A percentile compares a stretch with the other conserved stretches of the same genome.
Conservation (phyloP, 2,888 invertebrate species). For the Calameuta idolon region DNA sequence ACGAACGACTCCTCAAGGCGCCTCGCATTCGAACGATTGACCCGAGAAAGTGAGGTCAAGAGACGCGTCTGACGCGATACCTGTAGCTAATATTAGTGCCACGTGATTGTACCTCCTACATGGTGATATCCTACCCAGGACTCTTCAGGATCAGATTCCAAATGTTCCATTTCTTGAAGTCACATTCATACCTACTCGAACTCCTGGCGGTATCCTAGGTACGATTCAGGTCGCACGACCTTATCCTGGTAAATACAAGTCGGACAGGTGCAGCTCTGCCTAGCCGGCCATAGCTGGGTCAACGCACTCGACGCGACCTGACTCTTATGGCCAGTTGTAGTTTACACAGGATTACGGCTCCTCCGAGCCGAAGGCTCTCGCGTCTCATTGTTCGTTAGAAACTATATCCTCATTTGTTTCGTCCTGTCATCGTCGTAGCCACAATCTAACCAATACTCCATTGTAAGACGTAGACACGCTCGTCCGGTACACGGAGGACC, state of each 20-base stretch:
- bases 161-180: not conserved
- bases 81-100: not conserved
- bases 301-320: slow-evolving; percentile 54
- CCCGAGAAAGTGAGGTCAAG: slow-evolving; percentile 55
- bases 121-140: not conserved
- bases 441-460: not conserved
- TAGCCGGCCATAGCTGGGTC: slow-evolving; percentile 62
- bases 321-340: slow-evolving; percentile 3
- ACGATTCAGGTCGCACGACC: slow-evolving; percentile 53
- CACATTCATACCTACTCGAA: not conserved
- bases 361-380: not conserved
- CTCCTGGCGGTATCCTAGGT: not conserved
- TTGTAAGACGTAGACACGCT: not conserved
- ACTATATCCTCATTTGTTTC: not conserved
- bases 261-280: slow-evolving; percentile 55
- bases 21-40: slow-evolving; percentile 44
- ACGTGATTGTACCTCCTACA: not conserved
- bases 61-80: slow-evolving; percentile 18
- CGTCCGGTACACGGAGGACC: not conserved
- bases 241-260: slow-evolving; percentile 39
- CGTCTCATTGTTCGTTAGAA: not conserved
- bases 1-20: slow-evolving; percentile 26
- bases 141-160: not conserved
- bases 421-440: not conserved
- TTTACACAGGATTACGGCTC: not conserved